Conservation (phyloP, 2,113 vertebrate genomes). For the Ellobius talpinus region DNA sequence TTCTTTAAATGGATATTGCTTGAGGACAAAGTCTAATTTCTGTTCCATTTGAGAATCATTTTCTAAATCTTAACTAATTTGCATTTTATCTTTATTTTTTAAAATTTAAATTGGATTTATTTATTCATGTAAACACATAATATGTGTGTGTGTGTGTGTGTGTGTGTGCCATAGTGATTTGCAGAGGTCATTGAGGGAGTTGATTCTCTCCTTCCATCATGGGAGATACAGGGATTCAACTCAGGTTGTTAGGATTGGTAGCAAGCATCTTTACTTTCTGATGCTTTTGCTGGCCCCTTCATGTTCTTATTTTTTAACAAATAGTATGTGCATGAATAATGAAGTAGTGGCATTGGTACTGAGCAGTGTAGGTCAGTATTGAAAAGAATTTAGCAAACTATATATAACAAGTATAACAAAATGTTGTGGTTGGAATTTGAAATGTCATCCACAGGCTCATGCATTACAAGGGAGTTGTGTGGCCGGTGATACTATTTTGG, state of each 20-base stretch:
- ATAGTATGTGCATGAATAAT: not conserved
- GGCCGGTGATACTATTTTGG: not conserved
- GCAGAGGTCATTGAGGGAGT: not conserved
- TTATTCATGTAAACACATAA: not conserved
- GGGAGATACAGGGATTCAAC: not conserved
- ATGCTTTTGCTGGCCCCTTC: not conserved
- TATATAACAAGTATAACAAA: not conserved
- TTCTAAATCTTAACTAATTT: not conserved
- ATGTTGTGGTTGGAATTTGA: not conserved
- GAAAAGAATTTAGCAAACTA: not conserved
- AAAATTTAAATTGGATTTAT: not conserved
- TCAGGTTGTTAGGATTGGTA: not conserved
- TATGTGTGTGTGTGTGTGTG: too few species aligned
- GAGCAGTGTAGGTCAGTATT: not conserved
- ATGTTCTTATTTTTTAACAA: not conserved
- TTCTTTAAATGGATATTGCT: not conserved
- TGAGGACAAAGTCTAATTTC: not conserved
- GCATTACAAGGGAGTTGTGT: not conserved
- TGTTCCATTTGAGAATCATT: not conserved
- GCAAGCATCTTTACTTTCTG: not conserved
- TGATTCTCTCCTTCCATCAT: not conserved
- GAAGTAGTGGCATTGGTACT: not conserved
- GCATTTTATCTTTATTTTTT: not conserved
- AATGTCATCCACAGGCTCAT: not conserved
- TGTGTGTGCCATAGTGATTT: not conserved